Evolutionary conservation across 2,797 vertebrate genomes (phyloP).

Genomic region (Enteromius afrohamiltoni): DNA sequence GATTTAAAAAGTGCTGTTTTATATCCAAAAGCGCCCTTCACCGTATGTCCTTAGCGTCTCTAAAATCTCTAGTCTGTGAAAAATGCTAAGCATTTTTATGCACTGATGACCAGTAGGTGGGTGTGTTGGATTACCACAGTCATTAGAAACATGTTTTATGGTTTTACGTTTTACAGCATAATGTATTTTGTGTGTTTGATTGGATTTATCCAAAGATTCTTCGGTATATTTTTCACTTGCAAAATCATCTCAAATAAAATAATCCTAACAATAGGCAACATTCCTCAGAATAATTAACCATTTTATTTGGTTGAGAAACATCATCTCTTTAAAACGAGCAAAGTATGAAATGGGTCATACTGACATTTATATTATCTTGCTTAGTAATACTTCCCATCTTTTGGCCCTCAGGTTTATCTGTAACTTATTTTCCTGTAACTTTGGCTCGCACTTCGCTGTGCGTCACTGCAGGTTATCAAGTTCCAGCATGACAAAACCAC

Average conservation of each 20-base stretch:
- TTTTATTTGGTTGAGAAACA: constrained; percentile 17
- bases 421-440: not conserved
- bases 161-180: constrained; percentile 35
- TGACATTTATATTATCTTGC: constrained; percentile 16
- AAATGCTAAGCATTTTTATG: constrained; percentile 61
- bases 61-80: constrained; percentile 3
- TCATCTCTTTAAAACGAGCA: constrained; percentile 13
- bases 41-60: not conserved
- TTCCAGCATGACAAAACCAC: constrained; percentile 12
- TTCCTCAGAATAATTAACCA: not conserved
- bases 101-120: constrained; percentile 68
- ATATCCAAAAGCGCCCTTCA: not conserved
- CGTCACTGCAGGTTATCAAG: constrained; percentile 8
- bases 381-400: constrained; percentile 26
- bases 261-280: not conserved
- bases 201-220: not conserved
- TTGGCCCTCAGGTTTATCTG: constrained; percentile 20
- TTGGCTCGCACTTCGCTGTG: not conserved
- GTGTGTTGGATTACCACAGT: constrained; percentile 67
- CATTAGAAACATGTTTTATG: constrained; percentile 50
- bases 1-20: constrained; percentile 11
- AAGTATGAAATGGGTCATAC: not conserved
- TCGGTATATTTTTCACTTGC: not conserved
- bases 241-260: not conserved
- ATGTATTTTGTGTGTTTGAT: constrained; percentile 37